phyloP scores from a whole-genome alignment of 2,113 vertebrate species.

The Galeopterus variegatus region DNA sequence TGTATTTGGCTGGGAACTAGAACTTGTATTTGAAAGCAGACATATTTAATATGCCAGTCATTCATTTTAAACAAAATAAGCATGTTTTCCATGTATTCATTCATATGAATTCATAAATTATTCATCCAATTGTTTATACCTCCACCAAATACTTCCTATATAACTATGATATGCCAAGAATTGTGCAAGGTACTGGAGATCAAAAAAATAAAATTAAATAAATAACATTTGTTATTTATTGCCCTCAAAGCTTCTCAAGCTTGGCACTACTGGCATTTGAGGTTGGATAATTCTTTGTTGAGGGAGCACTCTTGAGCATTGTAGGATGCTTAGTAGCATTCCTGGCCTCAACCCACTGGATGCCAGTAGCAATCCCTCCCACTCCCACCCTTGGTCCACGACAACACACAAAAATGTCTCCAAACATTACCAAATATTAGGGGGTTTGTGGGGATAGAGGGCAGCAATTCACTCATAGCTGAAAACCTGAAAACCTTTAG shows the following conservation, averaged over 20 bases:
- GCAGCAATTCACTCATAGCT: neutral
- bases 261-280: neutral
- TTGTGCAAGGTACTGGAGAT: neutral
- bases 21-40: neutral
- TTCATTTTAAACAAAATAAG: neutral
- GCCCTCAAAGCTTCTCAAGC: neutral
- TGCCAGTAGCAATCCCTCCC: neutral
- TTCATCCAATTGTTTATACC: neutral
- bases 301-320: neutral
- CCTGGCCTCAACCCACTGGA: neutral
- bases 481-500: neutral
- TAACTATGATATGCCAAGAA: neutral
- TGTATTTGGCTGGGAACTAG: neutral
- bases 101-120: neutral
- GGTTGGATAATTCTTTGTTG: neutral
- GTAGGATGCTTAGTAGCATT: neutral
- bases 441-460: neutral
- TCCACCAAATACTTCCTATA: neutral
- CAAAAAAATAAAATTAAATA: slow-evolving; percentile 21
- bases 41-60: neutral
- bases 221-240: neutral
- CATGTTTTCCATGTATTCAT: neutral
- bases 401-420: neutral
- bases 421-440: neutral
- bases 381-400: no score